Evolutionary conservation across 2,888 invertebrate genomes (phyloP).

Genomic region (Drosophila ezoana): DNA sequence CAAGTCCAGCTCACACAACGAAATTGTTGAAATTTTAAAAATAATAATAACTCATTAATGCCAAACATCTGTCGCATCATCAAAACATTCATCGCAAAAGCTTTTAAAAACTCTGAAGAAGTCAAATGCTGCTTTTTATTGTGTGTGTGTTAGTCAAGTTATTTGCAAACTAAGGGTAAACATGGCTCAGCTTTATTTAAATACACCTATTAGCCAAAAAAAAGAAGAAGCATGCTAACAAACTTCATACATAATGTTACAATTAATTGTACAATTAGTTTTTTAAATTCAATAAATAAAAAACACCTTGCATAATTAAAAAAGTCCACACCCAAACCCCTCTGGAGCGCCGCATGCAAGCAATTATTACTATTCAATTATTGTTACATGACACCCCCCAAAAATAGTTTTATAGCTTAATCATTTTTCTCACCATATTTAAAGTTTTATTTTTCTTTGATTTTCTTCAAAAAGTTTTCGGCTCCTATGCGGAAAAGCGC

Average conservation of each 20-base stretch:
- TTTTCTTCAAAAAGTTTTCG: slow-evolving; percentile 66
- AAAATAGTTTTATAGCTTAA: neutral
- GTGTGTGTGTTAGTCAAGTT: slow-evolving; percentile 66
- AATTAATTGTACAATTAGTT: slow-evolving; percentile 18
- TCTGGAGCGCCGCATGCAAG: slow-evolving; percentile 61
- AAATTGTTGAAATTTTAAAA: slow-evolving; percentile 13
- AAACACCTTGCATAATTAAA: neutral
- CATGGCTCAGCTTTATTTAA: slow-evolving; percentile 50
- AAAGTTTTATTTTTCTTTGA: neutral
- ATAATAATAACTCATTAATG: slow-evolving; percentile 44
- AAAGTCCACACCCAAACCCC: slow-evolving; percentile 23
- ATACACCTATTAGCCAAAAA: slow-evolving; percentile 42
- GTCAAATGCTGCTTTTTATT: slow-evolving; percentile 64
- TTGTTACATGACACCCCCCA: slow-evolving; percentile 30
- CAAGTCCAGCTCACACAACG: slow-evolving; percentile 10
- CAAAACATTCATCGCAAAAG: slow-evolving; percentile 61
- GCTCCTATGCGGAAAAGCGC: slow-evolving; percentile 80
- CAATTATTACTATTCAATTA: slow-evolving; percentile 3
- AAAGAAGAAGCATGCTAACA: slow-evolving; percentile 53
- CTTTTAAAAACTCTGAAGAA: slow-evolving; percentile 49
- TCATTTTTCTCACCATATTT: neutral
- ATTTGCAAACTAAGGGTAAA: slow-evolving; percentile 59
- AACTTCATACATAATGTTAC: slow-evolving; percentile 20
- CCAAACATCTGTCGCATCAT: slow-evolving; percentile 57
- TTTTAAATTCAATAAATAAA: neutral